phyloP scores from a whole-genome alignment of 2,797 vertebrate species.

The Pantherophis alleghaniensis region DNA sequence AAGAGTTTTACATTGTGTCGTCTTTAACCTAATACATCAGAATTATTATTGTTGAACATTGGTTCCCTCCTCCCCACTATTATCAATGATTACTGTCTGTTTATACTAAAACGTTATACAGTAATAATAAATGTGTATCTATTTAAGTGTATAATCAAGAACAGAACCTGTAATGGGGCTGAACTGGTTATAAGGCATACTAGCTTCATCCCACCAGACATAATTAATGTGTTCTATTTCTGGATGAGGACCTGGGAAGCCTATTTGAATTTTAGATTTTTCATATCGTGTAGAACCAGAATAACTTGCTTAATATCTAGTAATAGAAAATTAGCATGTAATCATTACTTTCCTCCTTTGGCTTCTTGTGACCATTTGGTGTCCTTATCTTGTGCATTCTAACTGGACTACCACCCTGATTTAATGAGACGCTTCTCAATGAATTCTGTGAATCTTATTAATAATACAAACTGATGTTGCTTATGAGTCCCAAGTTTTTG shows the following conservation, averaged over 20 bases:
- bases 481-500: background rate
- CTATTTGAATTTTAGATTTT: slow-evolving; percentile 21
- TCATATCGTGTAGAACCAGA: slow-evolving; percentile 25
- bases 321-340: background rate
- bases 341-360: background rate
- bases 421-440: background rate
- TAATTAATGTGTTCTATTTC: background rate
- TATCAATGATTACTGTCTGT: background rate
- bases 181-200: background rate
- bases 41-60: slow-evolving; percentile 1
- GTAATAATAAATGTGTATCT: background rate
- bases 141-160: background rate
- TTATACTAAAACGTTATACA: background rate
- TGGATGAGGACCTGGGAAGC: background rate
- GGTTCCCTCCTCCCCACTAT: background rate
- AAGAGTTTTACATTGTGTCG: slow-evolving; percentile 25
- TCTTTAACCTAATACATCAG: background rate
- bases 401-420: background rate
- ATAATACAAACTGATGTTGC: background rate
- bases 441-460: background rate
- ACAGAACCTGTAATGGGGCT: background rate
- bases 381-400: background rate
- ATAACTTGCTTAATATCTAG: slow-evolving; percentile 8
- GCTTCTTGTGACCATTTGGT: background rate
- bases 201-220: background rate